These are phyloP conservation scores for Tapirus terrestris DNA, from an alignment of 2,113 vertebrate genomes.

Conservation along the genomic window DNA sequence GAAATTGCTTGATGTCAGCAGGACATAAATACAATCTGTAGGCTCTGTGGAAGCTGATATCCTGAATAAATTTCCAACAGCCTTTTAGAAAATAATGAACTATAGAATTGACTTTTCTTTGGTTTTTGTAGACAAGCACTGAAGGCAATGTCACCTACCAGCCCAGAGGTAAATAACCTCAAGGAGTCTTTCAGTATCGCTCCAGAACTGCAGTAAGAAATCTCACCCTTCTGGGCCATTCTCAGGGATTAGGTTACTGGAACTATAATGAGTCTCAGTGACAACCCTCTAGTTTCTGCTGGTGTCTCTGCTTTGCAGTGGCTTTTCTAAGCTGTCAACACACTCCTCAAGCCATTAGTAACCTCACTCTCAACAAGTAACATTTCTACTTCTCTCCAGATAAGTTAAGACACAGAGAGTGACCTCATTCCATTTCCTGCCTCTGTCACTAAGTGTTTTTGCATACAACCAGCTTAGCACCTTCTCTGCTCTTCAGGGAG, in stretches of 20 bases:
- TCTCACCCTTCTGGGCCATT: not conserved
- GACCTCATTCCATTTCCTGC: not conserved
- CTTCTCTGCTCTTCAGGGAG: not conserved
- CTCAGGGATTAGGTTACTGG: not conserved
- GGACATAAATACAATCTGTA: constrained; percentile 57
- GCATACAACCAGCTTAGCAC: not conserved
- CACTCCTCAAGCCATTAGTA: not conserved
- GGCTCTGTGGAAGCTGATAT: constrained; percentile 43
- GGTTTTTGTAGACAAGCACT: not conserved
- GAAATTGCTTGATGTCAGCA: constrained; percentile 61
- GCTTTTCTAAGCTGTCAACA: not conserved
- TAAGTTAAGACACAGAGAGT: not conserved
- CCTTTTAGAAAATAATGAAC: constrained; percentile 64
- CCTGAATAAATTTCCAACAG: constrained; percentile 55
- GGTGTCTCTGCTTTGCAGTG: not conserved
- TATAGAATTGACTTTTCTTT: constrained; percentile 23
- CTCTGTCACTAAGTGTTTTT: not conserved
- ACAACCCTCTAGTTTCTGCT: too few relatives aligned
- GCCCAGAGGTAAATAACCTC: not conserved
- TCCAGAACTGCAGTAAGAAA: not conserved
- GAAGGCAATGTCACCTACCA: not conserved
- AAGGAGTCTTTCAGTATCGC: not conserved
- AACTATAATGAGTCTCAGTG: not conserved
- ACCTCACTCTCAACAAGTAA: not conserved
- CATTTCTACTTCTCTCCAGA: not conserved